Base-by-base conservation (phyloP, 1,140 invertebrate genomes). In the Caerostris extrusa region DNA sequence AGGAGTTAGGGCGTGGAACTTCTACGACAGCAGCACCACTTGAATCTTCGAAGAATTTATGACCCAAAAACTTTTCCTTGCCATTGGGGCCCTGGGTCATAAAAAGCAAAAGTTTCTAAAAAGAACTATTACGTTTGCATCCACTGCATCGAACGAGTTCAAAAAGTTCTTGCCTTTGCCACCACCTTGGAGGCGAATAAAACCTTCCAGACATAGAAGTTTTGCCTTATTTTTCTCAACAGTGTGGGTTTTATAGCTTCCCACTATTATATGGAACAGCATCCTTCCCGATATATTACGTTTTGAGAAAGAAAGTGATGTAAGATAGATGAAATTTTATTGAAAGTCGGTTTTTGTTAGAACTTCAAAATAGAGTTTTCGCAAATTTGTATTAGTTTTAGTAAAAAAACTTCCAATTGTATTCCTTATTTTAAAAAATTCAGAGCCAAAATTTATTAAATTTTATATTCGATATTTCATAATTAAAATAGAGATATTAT, bases 121-220 rank as follows among this genome's bases (percentile, higher is more conserved):
- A 93, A 93, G 92, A 93, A 93, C 83, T 86, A 93, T 93, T 93
- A 93, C 85, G 92, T 93, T 89, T 89, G 92, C 69, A 86, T 86
- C 90, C 58, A 55, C 57, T 64, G n/a, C 55, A 17, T 71, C 58
- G 19, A 89, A 93, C 67, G 71, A 93, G 92, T 93, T 93, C 92
- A 88, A 93, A 93, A 93, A 93, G 92, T 93, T 93, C 83, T 77
- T 58, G 64, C 56, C 91, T 88, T 88, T 60, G 85, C 92, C 92
- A 93, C 92, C 91, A 93, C 92, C 92, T 93, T 89, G 92, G 92
- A 93, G 92, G 87, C 85, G 83, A 93, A 93, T 93, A 93, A 93
- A 93, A 55, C 69, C 86, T 87, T 53, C 61, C 55, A 82, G 53
- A 88, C 83, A 77, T 67, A 64, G 10, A 64, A 86, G 83, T 88